Evolutionary conservation across 2,888 invertebrate genomes (phyloP).

Genomic region (Empis livida): DNA sequence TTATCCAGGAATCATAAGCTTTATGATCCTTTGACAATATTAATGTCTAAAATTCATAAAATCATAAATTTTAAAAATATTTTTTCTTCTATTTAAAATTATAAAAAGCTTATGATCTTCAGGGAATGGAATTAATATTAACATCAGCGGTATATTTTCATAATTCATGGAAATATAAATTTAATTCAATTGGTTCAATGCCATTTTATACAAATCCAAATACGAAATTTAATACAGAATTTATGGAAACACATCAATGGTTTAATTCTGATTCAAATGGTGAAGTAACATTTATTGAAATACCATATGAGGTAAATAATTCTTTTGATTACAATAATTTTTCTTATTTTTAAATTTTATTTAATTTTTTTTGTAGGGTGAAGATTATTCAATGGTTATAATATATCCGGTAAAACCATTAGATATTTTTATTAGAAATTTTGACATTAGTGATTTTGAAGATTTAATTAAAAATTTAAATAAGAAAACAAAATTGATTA

Average conservation of each 20-base stretch:
- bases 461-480: slow-evolving; percentile 14
- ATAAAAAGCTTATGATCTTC: slow-evolving; percentile 8
- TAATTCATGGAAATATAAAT: slow-evolving; percentile 17
- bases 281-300: neutral
- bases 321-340: neutral
- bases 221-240: slow-evolving; percentile 16
- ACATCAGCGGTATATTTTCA: slow-evolving; percentile 18
- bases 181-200: slow-evolving; percentile 20
- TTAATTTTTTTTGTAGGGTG: slow-evolving; percentile 30
- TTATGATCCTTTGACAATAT: no score
- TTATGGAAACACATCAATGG: neutral
- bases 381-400: slow-evolving; percentile 38
- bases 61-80: no score
- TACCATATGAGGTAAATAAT: neutral
- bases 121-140: slow-evolving; percentile 10
- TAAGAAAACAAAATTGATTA: slow-evolving; percentile 4
- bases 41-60: no score
- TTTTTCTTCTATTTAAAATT: no score
- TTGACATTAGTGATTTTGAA: slow-evolving; percentile 27
- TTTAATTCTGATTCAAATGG: no score
- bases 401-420: slow-evolving; percentile 35
- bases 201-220: slow-evolving; percentile 45
- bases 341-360: neutral
- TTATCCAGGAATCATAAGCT: no score
- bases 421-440: slow-evolving; percentile 21